Evolutionary conservation across 2,113 vertebrate genomes (phyloP).

Genomic region (Orthochromis malagaraziensis): DNA sequence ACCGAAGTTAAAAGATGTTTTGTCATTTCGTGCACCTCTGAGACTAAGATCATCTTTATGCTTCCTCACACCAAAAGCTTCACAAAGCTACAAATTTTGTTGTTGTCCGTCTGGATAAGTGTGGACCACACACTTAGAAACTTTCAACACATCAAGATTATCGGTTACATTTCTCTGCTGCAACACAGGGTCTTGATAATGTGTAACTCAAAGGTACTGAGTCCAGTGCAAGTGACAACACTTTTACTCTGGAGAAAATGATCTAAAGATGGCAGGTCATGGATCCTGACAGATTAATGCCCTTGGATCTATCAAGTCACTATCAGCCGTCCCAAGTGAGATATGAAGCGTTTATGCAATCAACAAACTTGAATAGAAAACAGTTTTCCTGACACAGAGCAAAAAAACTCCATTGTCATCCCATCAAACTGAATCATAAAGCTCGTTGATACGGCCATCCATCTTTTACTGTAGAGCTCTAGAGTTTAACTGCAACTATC

Average conservation of each 20-base stretch:
- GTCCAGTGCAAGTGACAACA: background rate
- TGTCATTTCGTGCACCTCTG: background rate
- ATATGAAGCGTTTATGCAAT: background rate
- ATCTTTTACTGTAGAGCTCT: background rate
- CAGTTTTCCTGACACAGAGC: background rate
- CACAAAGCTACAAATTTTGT: background rate
- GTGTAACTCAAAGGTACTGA: conserved; percentile 17
- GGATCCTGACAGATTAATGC: conserved; percentile 51
- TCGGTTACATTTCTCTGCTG: conserved; percentile 23
- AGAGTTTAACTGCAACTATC: background rate
- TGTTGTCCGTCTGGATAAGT: background rate
- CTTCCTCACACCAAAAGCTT: background rate
- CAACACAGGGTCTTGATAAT: background rate
- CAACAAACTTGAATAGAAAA: conserved; percentile 19
- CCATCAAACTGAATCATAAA: conserved; percentile 2
- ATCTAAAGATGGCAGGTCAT: conserved; percentile 33
- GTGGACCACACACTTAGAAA: background rate
- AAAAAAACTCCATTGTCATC: background rate
- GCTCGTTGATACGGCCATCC: background rate
- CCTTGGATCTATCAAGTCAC: conserved; percentile 19
- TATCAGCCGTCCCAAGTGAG: conserved; percentile 23
- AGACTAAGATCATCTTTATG: background rate
- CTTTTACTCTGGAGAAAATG: conserved; percentile 41
- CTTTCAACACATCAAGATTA: background rate
- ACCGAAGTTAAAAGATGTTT: background rate